Evolutionary conservation across 1,140 invertebrate species (phyloP).

Genomic region (Samia ricini): DNA sequence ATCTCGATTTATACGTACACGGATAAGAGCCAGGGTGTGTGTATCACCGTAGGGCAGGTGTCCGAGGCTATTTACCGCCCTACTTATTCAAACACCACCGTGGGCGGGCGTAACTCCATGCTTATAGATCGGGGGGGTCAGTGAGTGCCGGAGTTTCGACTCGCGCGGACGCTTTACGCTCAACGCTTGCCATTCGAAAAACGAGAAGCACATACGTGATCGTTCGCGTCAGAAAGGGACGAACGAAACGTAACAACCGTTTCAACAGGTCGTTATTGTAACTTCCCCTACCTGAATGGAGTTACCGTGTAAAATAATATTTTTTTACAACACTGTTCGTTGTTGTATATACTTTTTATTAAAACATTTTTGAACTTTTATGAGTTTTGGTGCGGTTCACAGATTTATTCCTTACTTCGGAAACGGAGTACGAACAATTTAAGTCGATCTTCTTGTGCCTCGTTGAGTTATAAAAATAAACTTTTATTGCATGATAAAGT

Average conservation of each 20-base stretch:
- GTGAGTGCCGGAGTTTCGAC: conserved; percentile 58
- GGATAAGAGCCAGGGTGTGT: conserved; percentile 30
- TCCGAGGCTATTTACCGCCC: conserved; percentile 60
- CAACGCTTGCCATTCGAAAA: conserved; percentile 25
- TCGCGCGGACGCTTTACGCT: conserved; percentile 52
- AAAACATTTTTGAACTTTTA: conserved; percentile 45
- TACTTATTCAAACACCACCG: conserved; percentile 57
- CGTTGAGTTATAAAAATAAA: too few species aligned
- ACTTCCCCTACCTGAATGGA: conserved; percentile 64
- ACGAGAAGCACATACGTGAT: conserved; percentile 48
- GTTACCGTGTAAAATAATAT: conserved; percentile 67
- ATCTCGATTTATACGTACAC: conserved; percentile 11
- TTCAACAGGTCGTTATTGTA: conserved; percentile 75
- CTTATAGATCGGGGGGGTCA: conserved; percentile 68
- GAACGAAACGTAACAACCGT: conserved; percentile 37
- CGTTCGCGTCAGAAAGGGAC: conserved; percentile 42
- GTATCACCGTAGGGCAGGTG: conserved; percentile 44
- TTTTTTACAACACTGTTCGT: conserved; percentile 59
- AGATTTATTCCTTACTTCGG: neutral
- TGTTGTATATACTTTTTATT: conserved; percentile 44
- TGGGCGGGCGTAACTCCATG: conserved; percentile 48
- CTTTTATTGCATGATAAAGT: too few species aligned
- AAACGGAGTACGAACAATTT: too few species aligned
- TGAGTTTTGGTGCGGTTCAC: conserved; percentile 17
- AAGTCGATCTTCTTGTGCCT: too few species aligned